Evolutionary conservation across 2,113 vertebrate species (phyloP).

Genomic region (Terrapene triunguis): DNA sequence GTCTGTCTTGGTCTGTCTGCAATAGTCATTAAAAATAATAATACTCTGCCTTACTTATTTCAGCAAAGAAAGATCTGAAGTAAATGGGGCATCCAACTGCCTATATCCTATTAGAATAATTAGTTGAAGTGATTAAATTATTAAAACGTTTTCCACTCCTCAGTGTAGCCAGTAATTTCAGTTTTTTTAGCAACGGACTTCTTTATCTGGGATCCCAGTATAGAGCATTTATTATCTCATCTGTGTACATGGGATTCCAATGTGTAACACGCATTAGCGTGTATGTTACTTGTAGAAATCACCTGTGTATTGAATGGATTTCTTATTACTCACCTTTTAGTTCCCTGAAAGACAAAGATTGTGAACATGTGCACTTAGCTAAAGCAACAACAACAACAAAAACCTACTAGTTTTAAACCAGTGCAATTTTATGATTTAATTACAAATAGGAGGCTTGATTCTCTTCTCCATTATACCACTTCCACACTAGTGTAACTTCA

Average conservation of each 20-base stretch:
- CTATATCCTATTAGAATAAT: background rate
- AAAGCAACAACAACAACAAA: background rate
- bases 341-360: background rate
- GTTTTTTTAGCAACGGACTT: background rate
- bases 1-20: background rate
- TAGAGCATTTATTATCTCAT: background rate
- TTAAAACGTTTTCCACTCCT: constrained; percentile 18
- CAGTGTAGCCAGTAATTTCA: background rate
- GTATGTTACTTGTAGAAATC: background rate
- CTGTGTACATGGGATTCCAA: background rate
- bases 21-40: background rate
- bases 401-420: fast-evolving
- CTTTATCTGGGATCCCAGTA: background rate
- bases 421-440: fast-evolving
- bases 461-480: fast-evolving
- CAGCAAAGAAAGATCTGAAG: background rate
- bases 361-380: fast-evolving
- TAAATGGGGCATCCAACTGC: background rate
- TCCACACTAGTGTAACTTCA: background rate
- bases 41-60: background rate
- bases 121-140: constrained; percentile 37
- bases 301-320: background rate
- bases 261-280: background rate
- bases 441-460: background rate
- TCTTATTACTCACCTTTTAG: background rate